Evolutionary conservation across 2,797 vertebrate species (phyloP), one percentile per base, ranked within the genome.

Genomic region (Cichlasoma orientale): DNA sequence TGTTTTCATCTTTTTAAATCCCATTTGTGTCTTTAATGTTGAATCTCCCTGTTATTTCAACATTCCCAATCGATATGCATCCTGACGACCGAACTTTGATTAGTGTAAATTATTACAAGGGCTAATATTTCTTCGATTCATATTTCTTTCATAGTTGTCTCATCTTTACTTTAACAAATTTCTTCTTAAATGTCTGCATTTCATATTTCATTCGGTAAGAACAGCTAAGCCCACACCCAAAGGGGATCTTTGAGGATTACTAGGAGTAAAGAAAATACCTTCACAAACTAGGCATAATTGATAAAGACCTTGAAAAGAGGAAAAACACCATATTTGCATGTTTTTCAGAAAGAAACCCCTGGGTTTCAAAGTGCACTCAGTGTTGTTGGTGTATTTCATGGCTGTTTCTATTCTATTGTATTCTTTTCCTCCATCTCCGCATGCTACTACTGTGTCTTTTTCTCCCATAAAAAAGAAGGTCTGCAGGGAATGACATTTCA

Each of bases 401-500:
- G 7, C 33, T 2, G 12, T 70, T 33, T 57, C 23, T 16, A 5
- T 47, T 77, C 27, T 12, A 1, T 31, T 70, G 12, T 33, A 68
- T 59, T 14, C 29, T 74, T 53, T 72, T 70, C 52, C 53, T 74
- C 36, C 18, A 52, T 79, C 59, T 36, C n/a, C 56, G 56, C 52
- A 72, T 59, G 72, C 31, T 25, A 27, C 14, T 3, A 3, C 21
- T 2, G 4, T 61, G 4, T 69, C 53, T 12, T 58, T 55, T 47
- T 29, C 13, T 36, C 4, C 18, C 14, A 78, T 76, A 74, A 78
- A 84, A 83, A 0, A 47, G 12, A n/a, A 56, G 33, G 79, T 83
- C 87, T 80, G 41, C 12, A 4, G 82, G 80, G 82, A 16, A 59
- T 82, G 84, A 85, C 82, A 90, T 89, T 88, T 84, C 82, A 79